Evolutionary conservation across 2,888 invertebrate species (phyloP), one percentile per base, ranked within the genome.

Genomic region (Apodemia mormo): DNA sequence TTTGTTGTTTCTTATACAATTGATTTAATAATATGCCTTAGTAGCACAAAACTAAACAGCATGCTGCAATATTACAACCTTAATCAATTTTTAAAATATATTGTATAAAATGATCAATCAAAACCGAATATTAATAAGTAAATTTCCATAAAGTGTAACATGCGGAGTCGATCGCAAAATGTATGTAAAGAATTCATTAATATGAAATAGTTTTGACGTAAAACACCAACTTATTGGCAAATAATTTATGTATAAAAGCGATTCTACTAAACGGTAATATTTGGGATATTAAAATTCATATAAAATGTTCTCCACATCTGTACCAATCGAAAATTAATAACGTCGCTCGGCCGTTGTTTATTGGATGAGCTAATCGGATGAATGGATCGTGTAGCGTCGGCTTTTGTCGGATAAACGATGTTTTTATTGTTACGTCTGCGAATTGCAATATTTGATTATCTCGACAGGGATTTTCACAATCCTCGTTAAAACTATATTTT

Each of bases 261-360:
- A 33, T 61, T 33, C 33, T 7, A 43, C 6, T 14, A 7, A 61
- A 40, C 33, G 43, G 49, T 30, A 65, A 52, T 14, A 66, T 58
- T 58, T 40, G 2, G 61, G 61, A 30, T 33, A 61, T 45, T 66
- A 30, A 66, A 70, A 45, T 45, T 49, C 40, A n/a, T 12, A 40
- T 54, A 71, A 75, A 76, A 80, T 76, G 82, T 82, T 84, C 72
- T 43, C 75, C 71, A 78, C 77, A 74, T 77, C 85, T 85, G 87
- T 75, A 77, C 81, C 87, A 85, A 88, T 88, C 83, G 84, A 83
- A 85, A 88, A 88, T 88, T 88, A 88, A 89, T 88, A 88, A 83
- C 85, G 81, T 80, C 80, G 78, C 77, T 80, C 80, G 78, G 77
- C 76, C 80, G 81, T 83, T 86, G 85, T 86, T 86, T 85, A 87